These are phyloP conservation scores for Neoitamus cyanurus DNA, from an alignment of 2,888 invertebrate species.

Conservation along the genomic window DNA sequence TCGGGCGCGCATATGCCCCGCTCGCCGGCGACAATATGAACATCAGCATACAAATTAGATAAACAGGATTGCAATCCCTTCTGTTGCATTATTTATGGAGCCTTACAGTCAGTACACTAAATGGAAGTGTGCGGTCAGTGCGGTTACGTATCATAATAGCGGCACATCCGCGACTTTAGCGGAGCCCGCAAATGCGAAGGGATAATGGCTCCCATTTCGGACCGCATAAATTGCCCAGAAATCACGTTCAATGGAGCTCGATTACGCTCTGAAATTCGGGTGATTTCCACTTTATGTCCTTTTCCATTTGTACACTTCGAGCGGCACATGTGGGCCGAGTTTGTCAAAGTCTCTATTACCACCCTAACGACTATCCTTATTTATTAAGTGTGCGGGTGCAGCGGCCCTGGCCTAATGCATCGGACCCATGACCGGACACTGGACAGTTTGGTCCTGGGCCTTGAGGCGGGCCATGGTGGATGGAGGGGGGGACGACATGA, in stretches of 20 bases:
- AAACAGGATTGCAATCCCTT: conserved; percentile 9
- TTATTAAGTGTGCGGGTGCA: background rate
- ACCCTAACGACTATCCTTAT: conserved; percentile 5
- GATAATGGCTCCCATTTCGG: background rate
- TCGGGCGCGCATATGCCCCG: background rate
- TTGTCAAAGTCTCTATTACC: conserved; percentile 5
- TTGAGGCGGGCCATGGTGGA: background rate
- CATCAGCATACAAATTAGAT: conserved; percentile 22
- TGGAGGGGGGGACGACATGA: background rate
- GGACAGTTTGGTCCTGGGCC: background rate
- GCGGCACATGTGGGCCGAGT: background rate
- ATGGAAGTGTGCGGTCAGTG: conserved; percentile 1
- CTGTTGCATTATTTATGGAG: conserved; percentile 18
- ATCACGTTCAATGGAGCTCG: conserved; percentile 4
- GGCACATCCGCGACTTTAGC: conserved; percentile 5
- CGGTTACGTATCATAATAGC: conserved; percentile 3
- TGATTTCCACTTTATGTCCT: conserved; percentile 5
- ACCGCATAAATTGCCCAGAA: conserved; percentile 5
- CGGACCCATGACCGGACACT: background rate
- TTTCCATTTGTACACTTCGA: conserved; percentile 1
- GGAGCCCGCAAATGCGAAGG: background rate
- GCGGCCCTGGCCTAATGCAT: background rate
- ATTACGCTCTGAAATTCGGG: background rate
- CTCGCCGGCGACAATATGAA: conserved; percentile 6
- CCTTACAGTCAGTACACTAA: background rate